Percentiles rank a stretch among this genome's conserved stretches.
Conservation (phyloP, 2,888 invertebrate genomes). For the Parnassius glacialis region DNA sequence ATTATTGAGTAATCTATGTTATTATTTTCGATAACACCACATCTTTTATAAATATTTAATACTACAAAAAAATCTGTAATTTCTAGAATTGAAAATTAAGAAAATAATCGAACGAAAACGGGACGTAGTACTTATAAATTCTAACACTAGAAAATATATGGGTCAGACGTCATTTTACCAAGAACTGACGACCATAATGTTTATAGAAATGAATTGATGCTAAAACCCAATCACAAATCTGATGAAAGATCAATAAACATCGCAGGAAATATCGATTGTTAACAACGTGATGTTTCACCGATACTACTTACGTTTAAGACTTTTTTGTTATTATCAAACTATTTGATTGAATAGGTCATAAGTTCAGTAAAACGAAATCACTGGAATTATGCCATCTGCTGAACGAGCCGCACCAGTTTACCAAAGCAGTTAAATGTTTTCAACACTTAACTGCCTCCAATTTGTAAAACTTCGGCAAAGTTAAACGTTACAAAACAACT, state of each 20-base stretch:
- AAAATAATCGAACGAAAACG: background rate
- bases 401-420: background rate
- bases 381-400: no score
- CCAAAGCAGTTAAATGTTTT: background rate
- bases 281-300: no score
- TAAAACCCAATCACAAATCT: background rate
- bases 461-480: background rate
- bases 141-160: slow-evolving; percentile 5
- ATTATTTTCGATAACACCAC: no score
- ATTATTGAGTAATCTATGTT: no score
- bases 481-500: background rate
- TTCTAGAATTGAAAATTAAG: background rate
- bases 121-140: slow-evolving; percentile 7
- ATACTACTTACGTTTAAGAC: no score
- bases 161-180: slow-evolving; percentile 13
- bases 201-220: background rate
- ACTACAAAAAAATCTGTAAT: background rate
- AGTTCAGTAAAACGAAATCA: no score
- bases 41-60: no score
- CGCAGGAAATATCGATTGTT: no score
- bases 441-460: no score
- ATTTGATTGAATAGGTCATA: no score
- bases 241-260: no score
- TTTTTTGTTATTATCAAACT: no score
- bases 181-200: slow-evolving; percentile 3